Percentiles rank a stretch among this genome's conserved stretches.
Conservation (phyloP, 2,113 vertebrate species). For the Brienomyrus brachyistius region DNA sequence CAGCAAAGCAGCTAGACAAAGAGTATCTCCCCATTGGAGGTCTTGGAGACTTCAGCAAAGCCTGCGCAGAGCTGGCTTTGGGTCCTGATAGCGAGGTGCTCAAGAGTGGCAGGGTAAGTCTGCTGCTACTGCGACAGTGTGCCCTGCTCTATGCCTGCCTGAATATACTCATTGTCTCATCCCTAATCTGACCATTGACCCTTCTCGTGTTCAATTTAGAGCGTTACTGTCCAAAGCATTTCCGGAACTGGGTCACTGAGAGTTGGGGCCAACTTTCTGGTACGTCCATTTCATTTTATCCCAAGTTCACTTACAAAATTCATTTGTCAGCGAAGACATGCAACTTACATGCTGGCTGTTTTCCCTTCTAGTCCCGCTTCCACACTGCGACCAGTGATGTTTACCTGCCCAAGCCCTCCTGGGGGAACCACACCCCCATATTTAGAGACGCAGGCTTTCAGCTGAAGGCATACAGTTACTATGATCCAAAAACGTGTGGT, state of each 20-base stretch:
- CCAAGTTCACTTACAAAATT: background rate
- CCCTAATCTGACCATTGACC: constrained; percentile 23
- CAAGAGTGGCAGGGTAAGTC: constrained; percentile 80
- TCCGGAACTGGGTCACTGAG: constrained; percentile 91
- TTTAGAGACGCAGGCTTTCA: constrained; percentile 93
- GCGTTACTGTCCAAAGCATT: constrained; percentile 88
- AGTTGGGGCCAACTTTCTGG: constrained; percentile 87
- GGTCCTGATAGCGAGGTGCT: constrained; percentile 75
- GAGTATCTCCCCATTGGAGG: constrained; percentile 83
- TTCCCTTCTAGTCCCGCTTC: constrained; percentile 74
- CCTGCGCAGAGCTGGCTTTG: constrained; percentile 76
- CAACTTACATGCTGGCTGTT: background rate
- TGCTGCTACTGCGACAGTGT: background rate
- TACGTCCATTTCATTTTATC: constrained; percentile 45
- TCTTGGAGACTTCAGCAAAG: constrained; percentile 74
- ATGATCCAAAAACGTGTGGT: constrained; percentile 85
- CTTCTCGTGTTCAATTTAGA: constrained; percentile 52
- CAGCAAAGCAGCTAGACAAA: constrained; percentile 82
- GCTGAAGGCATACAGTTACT: constrained; percentile 86
- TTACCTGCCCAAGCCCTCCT: constrained; percentile 88
- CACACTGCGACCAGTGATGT: constrained; percentile 76
- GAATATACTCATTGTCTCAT: background rate
- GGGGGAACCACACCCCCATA: constrained; percentile 97
- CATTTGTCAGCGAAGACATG: background rate
- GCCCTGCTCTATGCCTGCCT: background rate